These are phyloP conservation scores for Cygnus olor DNA, from an alignment of 2,797 vertebrate species.

Conservation along the genomic window DNA sequence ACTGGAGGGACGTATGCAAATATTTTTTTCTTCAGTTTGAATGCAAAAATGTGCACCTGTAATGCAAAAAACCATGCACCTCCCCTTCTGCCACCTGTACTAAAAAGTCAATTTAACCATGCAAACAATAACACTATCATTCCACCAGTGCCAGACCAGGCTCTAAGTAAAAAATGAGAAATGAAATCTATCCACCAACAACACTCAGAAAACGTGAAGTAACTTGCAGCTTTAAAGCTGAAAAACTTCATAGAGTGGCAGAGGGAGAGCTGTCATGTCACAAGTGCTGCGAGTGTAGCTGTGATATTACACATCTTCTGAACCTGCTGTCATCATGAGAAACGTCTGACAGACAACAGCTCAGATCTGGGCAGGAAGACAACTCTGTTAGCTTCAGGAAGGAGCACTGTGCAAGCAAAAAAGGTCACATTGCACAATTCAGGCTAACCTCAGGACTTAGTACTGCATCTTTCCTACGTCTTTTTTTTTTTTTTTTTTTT, in stretches of 20 bases:
- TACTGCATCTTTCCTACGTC: not conserved
- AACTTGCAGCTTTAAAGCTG: not conserved
- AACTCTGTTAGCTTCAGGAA: not conserved
- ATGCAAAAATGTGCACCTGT: not conserved
- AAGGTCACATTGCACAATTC: not conserved
- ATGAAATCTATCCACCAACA: not conserved
- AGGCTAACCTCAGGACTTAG: not conserved
- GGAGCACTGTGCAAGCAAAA: not conserved
- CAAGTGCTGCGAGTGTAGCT: not conserved
- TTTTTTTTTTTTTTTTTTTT: not conserved
- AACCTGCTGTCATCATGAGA: not conserved
- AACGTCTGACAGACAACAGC: not conserved
- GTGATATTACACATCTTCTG: not conserved
- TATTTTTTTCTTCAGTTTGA: not conserved
- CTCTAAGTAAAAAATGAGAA: not conserved
- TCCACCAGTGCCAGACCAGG: not conserved
- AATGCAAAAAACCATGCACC: not conserved
- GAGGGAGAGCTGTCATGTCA: not conserved
- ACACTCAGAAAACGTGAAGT: not conserved
- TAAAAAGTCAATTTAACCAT: not conserved
- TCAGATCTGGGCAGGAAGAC: not conserved
- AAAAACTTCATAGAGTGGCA: not conserved
- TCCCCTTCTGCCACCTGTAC: not conserved
- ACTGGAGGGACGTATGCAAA: not conserved
- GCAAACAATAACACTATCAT: not conserved